Evolutionary conservation across 2,113 vertebrate genomes (phyloP), one percentile per base, ranked within the genome.

Genomic region (Proteles cristata): DNA sequence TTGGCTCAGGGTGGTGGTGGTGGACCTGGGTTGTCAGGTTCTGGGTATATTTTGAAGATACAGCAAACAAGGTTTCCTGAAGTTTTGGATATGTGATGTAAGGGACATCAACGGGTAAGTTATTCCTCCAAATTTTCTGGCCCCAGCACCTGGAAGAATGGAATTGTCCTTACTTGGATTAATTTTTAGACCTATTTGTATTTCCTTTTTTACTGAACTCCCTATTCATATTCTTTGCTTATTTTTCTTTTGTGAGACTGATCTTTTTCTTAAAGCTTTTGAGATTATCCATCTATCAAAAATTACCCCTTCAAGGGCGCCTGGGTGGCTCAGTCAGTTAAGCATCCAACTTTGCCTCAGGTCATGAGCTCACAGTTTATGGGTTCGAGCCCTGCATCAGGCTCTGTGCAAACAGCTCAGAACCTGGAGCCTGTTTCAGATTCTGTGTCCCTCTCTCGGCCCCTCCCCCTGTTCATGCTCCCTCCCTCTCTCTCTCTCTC

Each of bases 211-310:
- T 50, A 1, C 33, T 85, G 39, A 84, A 73, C 1, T 80, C 4
- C 19, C 14, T 48, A 28, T 71, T 84, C 5, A 65, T 61, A 23
- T 8, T 77, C 7, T 96, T 53, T 71, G 23, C 11, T 66, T 87
- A 5, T 68, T 77, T 94, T 92, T 55, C 17, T 58, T 1, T 68
- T 79, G 14, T 71, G 63, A 94, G 25, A 55, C 33, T 45, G 45
- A 17, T 76, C 9, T 92, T 97, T 87, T 74, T 45, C 45, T 92
- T 79, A 84, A 88, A 53, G 15, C 21, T 66, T 94, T 92, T 23
- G 33, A 84, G 35, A 55, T 88, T 55, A 63, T 43, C 31, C 79
- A 35, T 19, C 7, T 16, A 14, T 17, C 31, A 26, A 45, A 94
- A 87, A 83, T 21, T 21, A 71, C 11, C 2, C 16, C 4, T 84